Evolutionary conservation across 2,888 invertebrate genomes (phyloP).

Genomic region (Heliconius hortense): DNA sequence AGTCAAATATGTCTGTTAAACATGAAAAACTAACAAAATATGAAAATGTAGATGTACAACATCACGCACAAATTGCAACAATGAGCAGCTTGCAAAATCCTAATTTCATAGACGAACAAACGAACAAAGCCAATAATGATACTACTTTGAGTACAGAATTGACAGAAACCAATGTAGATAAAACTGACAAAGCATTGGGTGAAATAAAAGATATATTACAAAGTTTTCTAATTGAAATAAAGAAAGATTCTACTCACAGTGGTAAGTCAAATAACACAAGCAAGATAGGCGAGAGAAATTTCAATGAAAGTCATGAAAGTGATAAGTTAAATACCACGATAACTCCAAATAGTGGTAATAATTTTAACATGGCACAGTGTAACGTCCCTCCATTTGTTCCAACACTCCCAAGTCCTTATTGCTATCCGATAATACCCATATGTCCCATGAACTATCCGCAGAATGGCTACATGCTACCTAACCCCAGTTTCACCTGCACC

Average conservation of each 20-base stretch:
- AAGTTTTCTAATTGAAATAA: constrained; percentile 69
- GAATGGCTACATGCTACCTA: constrained; percentile 59
- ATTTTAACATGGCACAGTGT: constrained; percentile 49
- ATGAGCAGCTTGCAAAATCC: constrained; percentile 52
- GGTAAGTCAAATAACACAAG: constrained; percentile 52
- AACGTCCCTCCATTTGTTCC: constrained; percentile 50
- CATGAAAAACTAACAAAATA: constrained; percentile 24
- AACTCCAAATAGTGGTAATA: constrained; percentile 51
- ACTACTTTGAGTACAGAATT: constrained; percentile 57
- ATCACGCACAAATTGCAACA: constrained; percentile 47
- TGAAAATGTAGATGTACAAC: constrained; percentile 38
- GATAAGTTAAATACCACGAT: constrained; percentile 42
- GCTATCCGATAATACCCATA: constrained; percentile 66
- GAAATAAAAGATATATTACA: constrained; percentile 75
- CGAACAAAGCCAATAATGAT: constrained; percentile 47
- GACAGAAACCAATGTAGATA: constrained; percentile 53
- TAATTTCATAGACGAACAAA: constrained; percentile 47
- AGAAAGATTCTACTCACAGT: constrained; percentile 61
- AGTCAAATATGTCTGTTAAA: constrained; percentile 33
- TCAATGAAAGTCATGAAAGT: constrained; percentile 35
- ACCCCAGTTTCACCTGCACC: constrained; percentile 60
- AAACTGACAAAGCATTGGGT: constrained; percentile 68
- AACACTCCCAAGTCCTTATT: constrained; percentile 61
- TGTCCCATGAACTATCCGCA: constrained; percentile 67
- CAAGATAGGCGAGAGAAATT: constrained; percentile 26